Evolutionary conservation across 2,113 vertebrate genomes (phyloP).

Genomic region (Syngnathoides biaculeatus): DNA sequence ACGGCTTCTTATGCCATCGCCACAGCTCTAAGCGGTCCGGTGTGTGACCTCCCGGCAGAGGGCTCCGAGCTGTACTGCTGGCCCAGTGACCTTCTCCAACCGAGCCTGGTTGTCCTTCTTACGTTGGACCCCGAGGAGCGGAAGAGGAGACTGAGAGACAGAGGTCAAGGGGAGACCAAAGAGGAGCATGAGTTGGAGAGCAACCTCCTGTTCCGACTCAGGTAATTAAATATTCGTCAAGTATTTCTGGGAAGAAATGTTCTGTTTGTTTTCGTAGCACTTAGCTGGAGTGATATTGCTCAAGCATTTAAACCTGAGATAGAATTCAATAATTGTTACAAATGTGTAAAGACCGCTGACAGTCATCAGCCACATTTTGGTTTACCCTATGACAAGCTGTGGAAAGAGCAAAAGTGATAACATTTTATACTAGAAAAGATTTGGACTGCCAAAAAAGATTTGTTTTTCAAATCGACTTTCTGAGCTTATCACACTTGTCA

Average conservation of each 20-base stretch:
- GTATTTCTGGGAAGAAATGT: neutral
- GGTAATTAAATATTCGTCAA: constrained; percentile 63
- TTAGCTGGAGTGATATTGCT: neutral
- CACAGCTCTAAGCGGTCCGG: constrained; percentile 77
- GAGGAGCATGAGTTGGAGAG: constrained; percentile 84
- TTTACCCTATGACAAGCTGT: too few relatives aligned
- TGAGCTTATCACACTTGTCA: neutral
- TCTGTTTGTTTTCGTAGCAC: neutral
- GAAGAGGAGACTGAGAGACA: constrained; percentile 69
- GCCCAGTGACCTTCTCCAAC: constrained; percentile 85
- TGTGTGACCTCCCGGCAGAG: constrained; percentile 75
- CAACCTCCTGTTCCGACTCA: constrained; percentile 81
- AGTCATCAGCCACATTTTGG: too few relatives aligned
- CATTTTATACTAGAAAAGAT: neutral
- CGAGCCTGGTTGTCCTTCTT: constrained; percentile 82
- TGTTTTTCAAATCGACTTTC: neutral
- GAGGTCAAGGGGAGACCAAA: constrained; percentile 78
- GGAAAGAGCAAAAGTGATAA: neutral
- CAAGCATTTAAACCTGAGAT: neutral
- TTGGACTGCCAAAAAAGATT: neutral
- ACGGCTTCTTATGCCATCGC: constrained; percentile 90
- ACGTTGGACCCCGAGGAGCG: constrained; percentile 81
- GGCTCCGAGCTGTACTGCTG: constrained; percentile 81
- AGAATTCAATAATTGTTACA: too few relatives aligned
- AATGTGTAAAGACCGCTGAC: too few relatives aligned